Evolutionary conservation across 2,888 invertebrate species (phyloP).

Genomic region (Oscheius sp.): DNA sequence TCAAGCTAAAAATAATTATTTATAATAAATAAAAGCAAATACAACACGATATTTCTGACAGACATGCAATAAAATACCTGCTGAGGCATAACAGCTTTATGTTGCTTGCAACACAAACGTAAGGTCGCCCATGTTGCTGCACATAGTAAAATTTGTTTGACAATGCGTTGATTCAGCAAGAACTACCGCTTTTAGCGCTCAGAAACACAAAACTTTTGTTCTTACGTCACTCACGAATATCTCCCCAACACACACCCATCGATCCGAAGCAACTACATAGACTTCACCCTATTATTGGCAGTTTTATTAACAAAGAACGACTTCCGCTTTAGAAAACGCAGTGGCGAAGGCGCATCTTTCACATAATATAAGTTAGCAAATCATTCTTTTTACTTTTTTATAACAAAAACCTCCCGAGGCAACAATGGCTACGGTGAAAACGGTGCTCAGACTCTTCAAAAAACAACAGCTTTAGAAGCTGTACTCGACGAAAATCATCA

Average conservation of each 20-base stretch:
- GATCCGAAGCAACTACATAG: slow-evolving; percentile 8
- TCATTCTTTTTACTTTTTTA: no score
- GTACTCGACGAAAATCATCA: background rate
- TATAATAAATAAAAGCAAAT: background rate
- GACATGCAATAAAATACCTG: background rate
- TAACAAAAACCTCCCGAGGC: no score
- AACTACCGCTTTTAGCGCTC: background rate
- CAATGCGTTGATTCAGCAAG: background rate
- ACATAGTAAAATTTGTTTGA: no score
- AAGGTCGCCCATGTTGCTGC: no score
- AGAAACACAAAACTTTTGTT: slow-evolving; percentile 9
- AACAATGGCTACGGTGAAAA: no score
- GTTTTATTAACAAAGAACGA: no score
- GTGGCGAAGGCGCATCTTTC: no score
- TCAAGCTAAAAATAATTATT: slow-evolving; percentile 27
- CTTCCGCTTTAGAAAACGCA: no score
- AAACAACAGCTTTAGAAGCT: no score
- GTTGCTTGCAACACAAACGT: no score
- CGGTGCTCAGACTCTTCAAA: no score
- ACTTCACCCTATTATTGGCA: background rate
- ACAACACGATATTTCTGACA: background rate
- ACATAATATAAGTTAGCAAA: no score
- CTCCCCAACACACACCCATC: slow-evolving; percentile 20
- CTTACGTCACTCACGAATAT: slow-evolving; percentile 30
- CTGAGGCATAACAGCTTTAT: background rate